Evolutionary conservation across 2,113 vertebrate genomes (phyloP), one percentile per base, ranked within the genome.

Genomic region (Phrynosoma platyrhinos): DNA sequence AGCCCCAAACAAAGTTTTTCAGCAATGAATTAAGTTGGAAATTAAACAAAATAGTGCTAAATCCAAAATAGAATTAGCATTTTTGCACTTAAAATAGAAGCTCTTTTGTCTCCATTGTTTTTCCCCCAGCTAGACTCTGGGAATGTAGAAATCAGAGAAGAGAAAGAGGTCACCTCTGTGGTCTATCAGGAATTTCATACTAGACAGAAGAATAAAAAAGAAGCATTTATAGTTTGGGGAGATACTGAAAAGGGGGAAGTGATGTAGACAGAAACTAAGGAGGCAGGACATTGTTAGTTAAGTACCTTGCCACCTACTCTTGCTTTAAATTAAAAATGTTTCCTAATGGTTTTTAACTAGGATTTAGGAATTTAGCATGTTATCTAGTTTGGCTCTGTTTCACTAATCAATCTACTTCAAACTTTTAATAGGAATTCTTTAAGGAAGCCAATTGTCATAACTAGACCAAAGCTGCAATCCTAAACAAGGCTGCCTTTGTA

Each of bases 11-110:
- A 76, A 40, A 64, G 68, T 62, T 36, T 87, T 18, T 8, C 8
- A 25, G 30, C 52, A 40, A 87, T 74, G 36, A 78, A 79, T 52
- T 79, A 36, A 30, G 42, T 12, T 74, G n/a, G 23, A 14, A 5
- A 84, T 79, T 79, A n/a, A 84, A 79, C 36, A 72, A 78, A 78
- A 58, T 16, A 78, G 32, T 42, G 71, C 21, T 79, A 53, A 42
- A 30, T 58, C 9, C 18, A 55, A 76, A 64, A 64, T 30, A 36
- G 55, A 9, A 18, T 82, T 42, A 76, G 55, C 30, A 76, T 82
- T 27, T 36, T 77, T 27, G 25, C 9, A 20, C 40, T 76, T 47
- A 27, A 58, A 74, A 74, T 5, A 53, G 25, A 68, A 68, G 42
- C 40, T 10, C 4, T 27, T 23, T 3, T 32, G 27, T 47, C 40